These are phyloP conservation scores for Rhipidura dahli DNA, from an alignment of 2,113 vertebrate genomes.

Conservation along the genomic window DNA sequence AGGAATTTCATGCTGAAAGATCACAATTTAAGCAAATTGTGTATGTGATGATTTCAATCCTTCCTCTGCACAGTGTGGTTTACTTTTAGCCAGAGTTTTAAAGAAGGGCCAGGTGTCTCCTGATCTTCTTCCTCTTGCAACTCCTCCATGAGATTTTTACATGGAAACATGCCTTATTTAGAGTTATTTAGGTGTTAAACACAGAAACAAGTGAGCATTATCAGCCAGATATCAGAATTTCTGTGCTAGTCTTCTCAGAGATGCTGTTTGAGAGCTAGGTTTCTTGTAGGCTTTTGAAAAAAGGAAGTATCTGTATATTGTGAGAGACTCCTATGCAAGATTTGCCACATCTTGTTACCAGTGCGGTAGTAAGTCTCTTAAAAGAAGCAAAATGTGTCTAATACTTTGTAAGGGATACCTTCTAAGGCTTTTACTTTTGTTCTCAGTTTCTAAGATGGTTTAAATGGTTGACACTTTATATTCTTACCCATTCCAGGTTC, in stretches of 20 bases:
- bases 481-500: not conserved
- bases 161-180: not conserved
- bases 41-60: not conserved
- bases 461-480: not conserved
- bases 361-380: not conserved
- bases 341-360: not conserved
- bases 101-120: not conserved
- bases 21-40: not conserved
- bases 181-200: not conserved
- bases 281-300: not conserved
- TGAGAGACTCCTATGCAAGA: not conserved
- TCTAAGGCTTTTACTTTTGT: not conserved
- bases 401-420: not conserved
- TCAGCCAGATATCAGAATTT: not conserved
- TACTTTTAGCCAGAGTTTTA: not conserved
- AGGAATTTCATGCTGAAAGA: not conserved
- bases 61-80: not conserved
- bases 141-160: not conserved
- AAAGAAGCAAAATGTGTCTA: not conserved
- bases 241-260: not conserved
- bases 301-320: not conserved
- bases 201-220: not conserved
- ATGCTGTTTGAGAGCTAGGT: not conserved
- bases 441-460: not conserved
- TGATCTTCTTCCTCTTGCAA: not conserved